phyloP scores from a whole-genome alignment of 2,888 invertebrate genomes.

The Atethmia centrago region DNA sequence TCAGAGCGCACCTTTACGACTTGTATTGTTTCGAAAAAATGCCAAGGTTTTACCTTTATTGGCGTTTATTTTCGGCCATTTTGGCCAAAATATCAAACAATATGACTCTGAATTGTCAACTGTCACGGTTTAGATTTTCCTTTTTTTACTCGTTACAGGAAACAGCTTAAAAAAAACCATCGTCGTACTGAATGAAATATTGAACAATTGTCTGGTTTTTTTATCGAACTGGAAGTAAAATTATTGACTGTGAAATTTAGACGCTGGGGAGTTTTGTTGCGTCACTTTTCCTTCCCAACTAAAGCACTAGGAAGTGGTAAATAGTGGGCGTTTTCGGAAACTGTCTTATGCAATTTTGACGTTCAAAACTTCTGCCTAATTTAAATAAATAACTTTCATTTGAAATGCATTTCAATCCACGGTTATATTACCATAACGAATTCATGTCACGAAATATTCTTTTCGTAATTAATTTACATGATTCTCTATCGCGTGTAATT shows the following conservation, averaged over 20 bases:
- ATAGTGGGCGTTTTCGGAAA: not conserved
- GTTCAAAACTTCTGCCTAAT: not conserved
- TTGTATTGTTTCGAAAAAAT: conserved; percentile 33
- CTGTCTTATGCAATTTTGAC: not conserved
- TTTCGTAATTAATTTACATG: conserved; percentile 50
- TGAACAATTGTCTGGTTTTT: not conserved
- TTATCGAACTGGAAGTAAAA: not conserved
- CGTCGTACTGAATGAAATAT: conserved; percentile 3
- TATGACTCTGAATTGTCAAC: conserved; percentile 38
- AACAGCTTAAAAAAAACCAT: not conserved
- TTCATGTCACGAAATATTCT: conserved; percentile 40
- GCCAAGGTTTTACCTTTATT: conserved; percentile 41
- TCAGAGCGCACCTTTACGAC: not conserved
- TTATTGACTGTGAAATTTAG: not conserved
- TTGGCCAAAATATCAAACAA: conserved; percentile 42
- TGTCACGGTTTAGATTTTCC: conserved; percentile 35
- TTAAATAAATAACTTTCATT: not conserved
- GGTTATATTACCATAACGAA: conserved; percentile 26
- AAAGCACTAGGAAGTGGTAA: not conserved
- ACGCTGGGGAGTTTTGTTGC: not conserved
- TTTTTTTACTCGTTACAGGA: conserved; percentile 22
- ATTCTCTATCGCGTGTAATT: conserved; percentile 52
- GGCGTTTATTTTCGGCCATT: conserved; percentile 20
- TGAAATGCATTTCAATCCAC: not conserved
- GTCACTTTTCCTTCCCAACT: not conserved